Percentiles rank a stretch among this genome's conserved stretches.
Evolutionary conservation across 2,113 vertebrate species (phyloP).

Genomic region (Equus quagga): DNA sequence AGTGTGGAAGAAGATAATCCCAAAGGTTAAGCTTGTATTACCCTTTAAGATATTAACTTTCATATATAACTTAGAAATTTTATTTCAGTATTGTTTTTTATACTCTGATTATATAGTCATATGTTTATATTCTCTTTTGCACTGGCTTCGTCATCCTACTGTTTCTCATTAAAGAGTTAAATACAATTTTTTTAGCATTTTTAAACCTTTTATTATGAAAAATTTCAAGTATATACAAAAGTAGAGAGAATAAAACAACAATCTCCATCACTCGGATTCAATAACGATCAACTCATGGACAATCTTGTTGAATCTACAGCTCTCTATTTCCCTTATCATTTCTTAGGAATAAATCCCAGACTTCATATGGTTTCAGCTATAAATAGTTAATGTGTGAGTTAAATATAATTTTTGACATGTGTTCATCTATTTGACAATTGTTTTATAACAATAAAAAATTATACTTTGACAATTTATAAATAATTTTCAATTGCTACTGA

Average conservation of each 20-base stretch:
- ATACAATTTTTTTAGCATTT: background rate
- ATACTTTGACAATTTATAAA: background rate
- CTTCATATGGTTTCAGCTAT: background rate
- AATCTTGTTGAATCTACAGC: background rate
- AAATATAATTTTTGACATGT: background rate
- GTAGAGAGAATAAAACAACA: background rate
- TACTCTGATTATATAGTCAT: background rate
- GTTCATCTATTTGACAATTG: background rate
- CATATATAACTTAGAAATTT: background rate
- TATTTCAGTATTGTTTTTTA: constrained; percentile 5
- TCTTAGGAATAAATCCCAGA: background rate
- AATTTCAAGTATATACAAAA: background rate
- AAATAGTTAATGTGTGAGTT: background rate
- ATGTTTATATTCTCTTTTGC: background rate
- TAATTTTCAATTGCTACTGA: background rate
- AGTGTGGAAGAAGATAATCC: background rate
- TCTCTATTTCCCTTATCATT: background rate
- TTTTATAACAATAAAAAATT: background rate
- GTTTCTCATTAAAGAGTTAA: background rate
- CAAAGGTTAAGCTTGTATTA: background rate
- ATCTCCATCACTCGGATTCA: background rate
- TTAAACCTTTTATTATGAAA: background rate
- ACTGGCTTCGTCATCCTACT: background rate
- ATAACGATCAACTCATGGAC: background rate
- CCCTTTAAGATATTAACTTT: background rate